A percentile compares a stretch with the other conserved stretches of the same genome.
Conservation (phyloP, 1,140 invertebrate species). For the Scaptodrosophila lebanonensis region DNA sequence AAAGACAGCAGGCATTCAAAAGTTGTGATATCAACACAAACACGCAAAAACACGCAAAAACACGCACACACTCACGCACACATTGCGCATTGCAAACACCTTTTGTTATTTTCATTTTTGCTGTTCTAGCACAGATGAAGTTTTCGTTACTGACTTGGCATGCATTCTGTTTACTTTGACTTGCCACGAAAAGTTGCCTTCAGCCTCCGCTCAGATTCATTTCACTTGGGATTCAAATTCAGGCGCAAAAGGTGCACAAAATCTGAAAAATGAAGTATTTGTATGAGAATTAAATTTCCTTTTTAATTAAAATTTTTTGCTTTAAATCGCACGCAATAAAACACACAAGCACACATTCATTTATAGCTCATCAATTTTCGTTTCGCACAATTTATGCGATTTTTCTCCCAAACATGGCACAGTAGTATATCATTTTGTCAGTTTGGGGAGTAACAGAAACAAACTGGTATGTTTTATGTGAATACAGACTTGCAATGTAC, state of each 20-base stretch:
- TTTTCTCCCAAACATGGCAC: too few relatives aligned
- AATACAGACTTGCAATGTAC: too few relatives aligned
- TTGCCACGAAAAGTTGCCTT: constrained; percentile 31
- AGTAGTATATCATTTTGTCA: too few relatives aligned
- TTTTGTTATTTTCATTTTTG: constrained; percentile 33
- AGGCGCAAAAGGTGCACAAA: constrained; percentile 19
- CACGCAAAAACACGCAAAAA: constrained; percentile 27
- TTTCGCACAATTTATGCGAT: constrained; percentile 24
- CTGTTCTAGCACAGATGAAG: constrained; percentile 19
- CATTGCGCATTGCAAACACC: constrained; percentile 25
- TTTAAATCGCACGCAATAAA: constrained; percentile 3
- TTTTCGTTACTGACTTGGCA: constrained; percentile 33
- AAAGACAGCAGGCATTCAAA: constrained; percentile 48
- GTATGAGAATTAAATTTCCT: constrained; percentile 44
- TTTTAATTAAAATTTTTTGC: constrained; percentile 60
- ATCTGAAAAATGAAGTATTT: constrained; percentile 26
- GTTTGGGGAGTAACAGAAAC: too few relatives aligned
- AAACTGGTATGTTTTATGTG: too few relatives aligned
- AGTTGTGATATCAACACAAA: constrained; percentile 58
- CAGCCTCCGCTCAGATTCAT: constrained; percentile 40
- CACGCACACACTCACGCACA: neutral
- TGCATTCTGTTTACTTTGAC: constrained; percentile 48
- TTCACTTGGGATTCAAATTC: too few relatives aligned
- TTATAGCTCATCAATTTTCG: too few relatives aligned
- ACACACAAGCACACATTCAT: neutral